Conservation (phyloP, 92 coral and sea anemone species). For the Epizoanthus illoricatus region DNA sequence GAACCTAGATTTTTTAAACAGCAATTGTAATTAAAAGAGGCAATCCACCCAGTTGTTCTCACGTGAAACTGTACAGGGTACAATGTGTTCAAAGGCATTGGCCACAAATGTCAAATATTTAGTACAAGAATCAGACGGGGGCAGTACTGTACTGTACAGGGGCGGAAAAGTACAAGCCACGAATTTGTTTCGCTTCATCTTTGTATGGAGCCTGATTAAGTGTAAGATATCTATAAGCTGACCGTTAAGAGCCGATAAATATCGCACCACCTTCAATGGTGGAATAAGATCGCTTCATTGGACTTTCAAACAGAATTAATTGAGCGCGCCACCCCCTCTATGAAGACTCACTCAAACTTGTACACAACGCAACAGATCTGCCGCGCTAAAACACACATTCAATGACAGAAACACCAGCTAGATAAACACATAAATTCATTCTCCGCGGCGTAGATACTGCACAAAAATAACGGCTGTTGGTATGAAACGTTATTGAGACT, state of each 20-base stretch:
- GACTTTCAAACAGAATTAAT: constrained; percentile 5
- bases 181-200: constrained; percentile 19
- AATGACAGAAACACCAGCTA: not conserved
- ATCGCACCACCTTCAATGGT: constrained; percentile 22
- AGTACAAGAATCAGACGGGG: not conserved
- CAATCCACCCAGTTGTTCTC: constrained; percentile 19
- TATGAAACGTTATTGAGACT: constrained; percentile 2
- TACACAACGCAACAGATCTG: not conserved
- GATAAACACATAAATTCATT: not conserved
- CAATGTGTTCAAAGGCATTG: not conserved
- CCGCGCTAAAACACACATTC: constrained; percentile 5
- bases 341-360: not conserved
- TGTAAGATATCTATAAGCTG: constrained; percentile 12
- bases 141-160: not conserved
- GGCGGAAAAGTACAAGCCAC: not conserved
- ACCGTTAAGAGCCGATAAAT: constrained; percentile 11
- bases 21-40: constrained; percentile 26
- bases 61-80: constrained; percentile 22
- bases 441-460: constrained; percentile 11
- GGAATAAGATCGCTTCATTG: constrained; percentile 9
- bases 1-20: constrained; percentile 6
- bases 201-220: constrained; percentile 6
- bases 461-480: constrained; percentile 34
- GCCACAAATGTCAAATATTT: not conserved
- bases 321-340: not conserved